Percentiles rank a stretch among this genome's conserved stretches.
These are phyloP conservation scores for Lasius platythorax DNA, from an alignment of 2,888 invertebrate genomes.

Conservation along the genomic window DNA sequence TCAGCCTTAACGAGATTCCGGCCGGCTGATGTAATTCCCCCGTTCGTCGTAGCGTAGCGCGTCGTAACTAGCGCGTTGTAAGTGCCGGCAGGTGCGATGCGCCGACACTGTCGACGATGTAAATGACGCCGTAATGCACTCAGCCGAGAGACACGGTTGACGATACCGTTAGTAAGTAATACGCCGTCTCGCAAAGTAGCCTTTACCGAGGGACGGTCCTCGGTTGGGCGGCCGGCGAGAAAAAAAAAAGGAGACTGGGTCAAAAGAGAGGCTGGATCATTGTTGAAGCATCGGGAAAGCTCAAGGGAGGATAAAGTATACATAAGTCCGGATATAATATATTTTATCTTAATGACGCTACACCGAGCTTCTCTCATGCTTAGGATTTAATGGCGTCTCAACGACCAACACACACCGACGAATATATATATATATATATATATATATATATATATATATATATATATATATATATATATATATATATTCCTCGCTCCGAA, in stretches of 20 bases:
- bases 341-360: slow-evolving; percentile 73
- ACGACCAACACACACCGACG: slow-evolving; percentile 16
- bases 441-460: neutral
- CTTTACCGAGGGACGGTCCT: slow-evolving; percentile 33
- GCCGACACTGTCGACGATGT: slow-evolving; percentile 26
- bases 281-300: slow-evolving; percentile 11
- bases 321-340: slow-evolving; percentile 56
- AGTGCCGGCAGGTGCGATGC: slow-evolving; percentile 28
- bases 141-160: slow-evolving; percentile 40
- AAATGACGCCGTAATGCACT: slow-evolving; percentile 54
- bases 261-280: slow-evolving; percentile 20
- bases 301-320: slow-evolving; percentile 3
- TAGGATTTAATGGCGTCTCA: slow-evolving; percentile 67
- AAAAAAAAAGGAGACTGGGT: neutral
- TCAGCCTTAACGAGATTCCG: slow-evolving; percentile 51
- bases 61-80: slow-evolving; percentile 18
- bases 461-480: slow-evolving; percentile 41
- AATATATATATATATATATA: slow-evolving; percentile 7
- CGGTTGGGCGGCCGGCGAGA: neutral
- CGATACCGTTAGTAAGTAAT: slow-evolving; percentile 55
- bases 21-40: slow-evolving; percentile 43
- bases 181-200: slow-evolving; percentile 46
- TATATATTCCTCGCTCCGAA: slow-evolving; percentile 8
- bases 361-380: slow-evolving; percentile 70
- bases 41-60: slow-evolving; percentile 9